Conservation (phyloP, 35 echinoderm and acorn worm species). For the Ophiothrix spiculata region DNA sequence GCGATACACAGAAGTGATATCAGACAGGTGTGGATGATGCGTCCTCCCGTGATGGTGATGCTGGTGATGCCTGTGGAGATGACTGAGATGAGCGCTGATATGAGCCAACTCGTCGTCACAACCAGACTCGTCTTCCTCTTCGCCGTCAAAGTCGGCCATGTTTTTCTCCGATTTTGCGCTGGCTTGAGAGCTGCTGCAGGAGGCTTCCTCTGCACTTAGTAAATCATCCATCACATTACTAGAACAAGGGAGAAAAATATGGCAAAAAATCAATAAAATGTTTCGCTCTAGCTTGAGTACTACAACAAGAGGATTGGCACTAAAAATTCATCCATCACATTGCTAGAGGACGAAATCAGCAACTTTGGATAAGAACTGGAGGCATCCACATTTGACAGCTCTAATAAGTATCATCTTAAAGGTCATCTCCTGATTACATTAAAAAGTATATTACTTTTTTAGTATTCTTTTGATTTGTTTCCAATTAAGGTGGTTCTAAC, state of each 20-base stretch:
- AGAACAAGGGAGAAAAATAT: too few relatives aligned
- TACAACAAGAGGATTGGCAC: conserved; percentile 49
- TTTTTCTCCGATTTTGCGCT: conserved; percentile 86
- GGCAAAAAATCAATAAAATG: conserved; percentile 11
- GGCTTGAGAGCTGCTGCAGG: conserved; percentile 81
- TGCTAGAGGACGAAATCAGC: too few relatives aligned
- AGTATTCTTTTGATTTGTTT: too few relatives aligned
- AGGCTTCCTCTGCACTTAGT: conserved; percentile 51
- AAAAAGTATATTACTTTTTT: too few relatives aligned
- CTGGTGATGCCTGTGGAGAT: conserved; percentile 42
- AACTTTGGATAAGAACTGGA: too few relatives aligned
- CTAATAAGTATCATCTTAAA: too few relatives aligned
- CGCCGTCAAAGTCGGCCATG: conserved; percentile 89
- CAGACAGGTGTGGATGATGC: conserved; percentile 41
- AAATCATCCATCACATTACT: conserved; percentile 46
- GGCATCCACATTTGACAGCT: too few relatives aligned
- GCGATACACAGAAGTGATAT: conserved; percentile 45
- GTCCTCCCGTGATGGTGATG: conserved; percentile 16
- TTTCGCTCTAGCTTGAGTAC: conserved; percentile 78
- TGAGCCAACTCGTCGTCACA: conserved; percentile 62
- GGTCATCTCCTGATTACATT: too few relatives aligned
- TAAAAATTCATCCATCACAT: conserved; percentile 40
- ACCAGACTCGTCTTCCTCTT: conserved; percentile 56
- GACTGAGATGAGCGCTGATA: conserved; percentile 52
- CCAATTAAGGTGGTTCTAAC: too few relatives aligned